Conservation (phyloP, 1,140 invertebrate genomes). For the Leptonema lineaticorne region DNA sequence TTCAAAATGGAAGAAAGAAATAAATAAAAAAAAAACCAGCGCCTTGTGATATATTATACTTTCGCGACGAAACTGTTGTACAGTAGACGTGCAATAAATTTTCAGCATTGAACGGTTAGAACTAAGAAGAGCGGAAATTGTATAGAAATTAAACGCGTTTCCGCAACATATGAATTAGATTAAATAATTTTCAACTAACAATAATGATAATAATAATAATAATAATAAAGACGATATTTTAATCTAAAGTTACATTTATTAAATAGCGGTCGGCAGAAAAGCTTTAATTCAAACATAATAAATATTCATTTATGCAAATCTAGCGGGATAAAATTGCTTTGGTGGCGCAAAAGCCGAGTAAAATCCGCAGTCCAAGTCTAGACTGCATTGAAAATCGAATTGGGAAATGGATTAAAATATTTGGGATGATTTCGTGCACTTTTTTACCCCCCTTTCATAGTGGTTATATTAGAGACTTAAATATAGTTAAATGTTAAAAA, state of each 20-base stretch:
- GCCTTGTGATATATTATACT: background rate
- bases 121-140: background rate
- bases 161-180: too few relatives aligned
- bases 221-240: background rate
- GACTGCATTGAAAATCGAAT: background rate
- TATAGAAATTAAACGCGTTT: background rate
- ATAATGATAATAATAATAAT: background rate
- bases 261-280: background rate
- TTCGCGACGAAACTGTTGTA: background rate
- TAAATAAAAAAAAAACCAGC: too few relatives aligned
- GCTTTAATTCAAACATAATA: background rate
- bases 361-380: background rate
- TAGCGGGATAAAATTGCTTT: background rate
- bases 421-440: background rate
- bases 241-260: background rate
- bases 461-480: too few relatives aligned
- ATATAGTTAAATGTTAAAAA: too few relatives aligned
- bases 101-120: background rate
- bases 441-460: background rate
- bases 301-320: conserved; percentile 8
- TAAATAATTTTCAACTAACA: background rate
- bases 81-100: too few relatives aligned
- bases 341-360: background rate
- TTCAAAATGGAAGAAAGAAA: too few relatives aligned
- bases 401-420: background rate